phyloP scores from a whole-genome alignment of 2,113 vertebrate genomes.

The Aptenodytes patagonicus region DNA sequence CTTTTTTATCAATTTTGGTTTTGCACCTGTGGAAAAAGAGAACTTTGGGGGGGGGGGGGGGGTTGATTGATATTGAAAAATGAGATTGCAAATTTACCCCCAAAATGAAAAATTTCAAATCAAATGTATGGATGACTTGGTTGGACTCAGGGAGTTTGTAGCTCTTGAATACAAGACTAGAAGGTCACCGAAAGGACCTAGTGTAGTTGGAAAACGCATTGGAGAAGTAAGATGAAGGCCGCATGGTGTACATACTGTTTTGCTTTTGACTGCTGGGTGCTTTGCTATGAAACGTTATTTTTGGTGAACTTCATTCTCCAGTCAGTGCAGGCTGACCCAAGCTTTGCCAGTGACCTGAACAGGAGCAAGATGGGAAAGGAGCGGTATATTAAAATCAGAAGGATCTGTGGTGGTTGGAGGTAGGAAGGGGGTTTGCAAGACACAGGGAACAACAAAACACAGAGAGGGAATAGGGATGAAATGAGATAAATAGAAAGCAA shows the following conservation, averaged over 20 bases:
- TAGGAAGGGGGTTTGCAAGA: neutral
- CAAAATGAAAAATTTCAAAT: neutral
- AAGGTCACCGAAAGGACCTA: neutral
- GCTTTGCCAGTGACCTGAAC: neutral
- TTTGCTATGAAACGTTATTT: neutral
- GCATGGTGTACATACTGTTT: accelerated
- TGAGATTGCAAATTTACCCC: neutral
- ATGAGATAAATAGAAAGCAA: neutral
- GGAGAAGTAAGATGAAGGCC: neutral
- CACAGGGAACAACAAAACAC: neutral
- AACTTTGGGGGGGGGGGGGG: neutral
- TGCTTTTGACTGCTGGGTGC: neutral
- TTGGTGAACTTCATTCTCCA: neutral
- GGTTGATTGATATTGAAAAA: neutral
- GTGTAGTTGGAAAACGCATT: neutral
- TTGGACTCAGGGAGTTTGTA: neutral
- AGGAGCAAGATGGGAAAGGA: neutral
- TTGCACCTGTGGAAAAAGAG: neutral
- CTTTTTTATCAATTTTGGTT: neutral
- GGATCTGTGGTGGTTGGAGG: neutral
- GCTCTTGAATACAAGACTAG: neutral
- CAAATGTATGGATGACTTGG: neutral
- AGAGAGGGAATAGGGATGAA: neutral
- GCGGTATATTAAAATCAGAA: neutral
- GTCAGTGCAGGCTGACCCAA: neutral